Evolutionary conservation across 2,797 vertebrate genomes (phyloP), one percentile per base, ranked within the genome.

Genomic region (Chiroxiphia lanceolata): DNA sequence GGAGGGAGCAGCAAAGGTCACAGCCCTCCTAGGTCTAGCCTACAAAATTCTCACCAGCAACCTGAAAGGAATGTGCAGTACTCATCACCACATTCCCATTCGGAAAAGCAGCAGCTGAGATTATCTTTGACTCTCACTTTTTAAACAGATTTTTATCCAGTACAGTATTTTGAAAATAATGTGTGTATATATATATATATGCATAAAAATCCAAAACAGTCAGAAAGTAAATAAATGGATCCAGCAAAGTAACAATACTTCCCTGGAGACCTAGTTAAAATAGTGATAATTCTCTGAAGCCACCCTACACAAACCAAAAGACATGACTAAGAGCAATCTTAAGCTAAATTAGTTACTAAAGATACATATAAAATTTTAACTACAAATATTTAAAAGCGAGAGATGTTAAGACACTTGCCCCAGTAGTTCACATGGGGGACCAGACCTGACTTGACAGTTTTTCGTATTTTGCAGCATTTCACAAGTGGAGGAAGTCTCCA

Each of bases 131-230:
- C 48, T 38, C 74, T 7, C 21, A 54, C 38, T 77, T 85, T 59
- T 63, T 42, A 63, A 77, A 33, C 2, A 67, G 10, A 19, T 48
- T 85, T 87, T 67, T 67, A 79, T 51, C 21, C 13, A 72, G 15
- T 5, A 31, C 31, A 76, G 7, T 40, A 47, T 45, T 84, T 36
- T 34, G 17, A 63, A 44, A 91, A 60, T n/a, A 44, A 61, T 25
- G 17, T 59, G 59, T 27, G 36, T 25, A 26, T 59, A 59, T 27
- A 36, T 27, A 59, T 19, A 67, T 25, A 17, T 17, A 40, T 38
- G 27, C 7, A 31, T 26, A 16, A 26, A 5, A 20, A 2, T 1
- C 2, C 18, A 11, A 40, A 12, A 19, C 6, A 44, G 8, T 21
- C 36, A 81, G 36, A 88, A 88, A 64, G 10, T 40, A 78, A 75